Base-by-base conservation (phyloP, 2,113 vertebrate species). In the Eleginops maclovinus region DNA sequence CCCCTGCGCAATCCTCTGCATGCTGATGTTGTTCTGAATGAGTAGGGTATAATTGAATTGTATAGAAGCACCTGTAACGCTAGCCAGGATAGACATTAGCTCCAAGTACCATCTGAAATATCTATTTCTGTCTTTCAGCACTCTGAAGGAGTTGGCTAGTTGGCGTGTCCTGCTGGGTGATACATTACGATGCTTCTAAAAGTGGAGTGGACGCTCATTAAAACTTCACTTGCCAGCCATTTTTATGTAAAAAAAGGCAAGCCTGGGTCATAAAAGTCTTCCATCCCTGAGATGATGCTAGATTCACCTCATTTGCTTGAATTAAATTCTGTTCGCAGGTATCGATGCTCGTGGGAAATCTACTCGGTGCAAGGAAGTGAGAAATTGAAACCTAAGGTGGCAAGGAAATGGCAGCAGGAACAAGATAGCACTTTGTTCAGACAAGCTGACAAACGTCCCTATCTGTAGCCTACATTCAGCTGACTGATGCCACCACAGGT, bases 31-130 rank as follows among this genome's bases (percentile, higher is more conserved):
- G 43, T 31, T 70, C 46, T 28, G 64, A 36, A 31, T 9, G 12
- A 68, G 55, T 41, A 22, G 44, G 72, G 21, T 64, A 49, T 70
- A 81, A 82, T 44, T 60, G 66, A 50, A n/a, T 73, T 58, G 47
- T 21, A 66, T 3, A n/a, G 21, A 74, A 60, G 56, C 83, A 71
- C 58, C 66, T 66, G 65, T 67, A 44, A 36, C 6, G 0, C 16
- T 1, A 16, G 56, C 62, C 75, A 40, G 31, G 40, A 55, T 58
- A 50, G 13, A 63, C 54, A 58, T 66, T n/a, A n/a, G 49, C 47
- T 43, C 46, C 17, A n/a, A 51, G n/a, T 22, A 11, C 55, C 9
- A 12, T 56, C 65, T 67, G 40, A 31, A 4, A 7, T 4, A 59
- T 64, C 40, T 58, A 19, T 49, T 50, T 67, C 41, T 12, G 67